Percentiles rank a stretch among this genome's conserved stretches.
phyloP scores from a whole-genome alignment of 2,888 invertebrate species.

The Chloroclystis v-ata region DNA sequence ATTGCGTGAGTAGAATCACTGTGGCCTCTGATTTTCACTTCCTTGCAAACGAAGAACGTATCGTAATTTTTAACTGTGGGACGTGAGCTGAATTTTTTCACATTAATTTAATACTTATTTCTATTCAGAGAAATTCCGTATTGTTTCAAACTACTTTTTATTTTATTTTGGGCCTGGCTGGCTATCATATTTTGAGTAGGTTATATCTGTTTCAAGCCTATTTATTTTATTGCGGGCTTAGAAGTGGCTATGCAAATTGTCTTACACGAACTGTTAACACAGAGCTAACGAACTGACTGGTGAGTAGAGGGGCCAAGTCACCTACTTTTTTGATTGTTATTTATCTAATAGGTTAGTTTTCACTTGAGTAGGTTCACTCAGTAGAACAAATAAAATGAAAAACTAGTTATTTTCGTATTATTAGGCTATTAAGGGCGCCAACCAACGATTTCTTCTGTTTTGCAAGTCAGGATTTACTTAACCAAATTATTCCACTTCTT shows the following conservation, averaged over 20 bases:
- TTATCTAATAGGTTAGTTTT: neutral
- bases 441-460: neutral
- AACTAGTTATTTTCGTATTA: neutral
- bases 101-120: slow-evolving; percentile 2
- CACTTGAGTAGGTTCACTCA: neutral
- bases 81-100: slow-evolving; percentile 11
- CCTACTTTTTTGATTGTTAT: neutral
- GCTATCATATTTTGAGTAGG: no score
- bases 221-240: no score
- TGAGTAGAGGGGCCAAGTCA: no score
- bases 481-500: slow-evolving; percentile 5
- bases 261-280: no score
- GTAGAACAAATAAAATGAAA: no score
- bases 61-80: slow-evolving; percentile 32
- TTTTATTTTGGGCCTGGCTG: no score
- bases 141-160: neutral
- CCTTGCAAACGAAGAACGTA: slow-evolving; percentile 20
- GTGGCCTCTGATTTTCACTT: slow-evolving; percentile 24
- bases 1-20: slow-evolving; percentile 23
- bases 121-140: neutral
- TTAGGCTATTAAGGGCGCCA: neutral
- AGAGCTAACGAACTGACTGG: no score
- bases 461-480: slow-evolving; percentile 12
- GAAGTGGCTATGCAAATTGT: no score
- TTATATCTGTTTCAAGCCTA: no score